Base-by-base conservation (phyloP, 2,113 vertebrate genomes). In the Rhinopithecus roxellana region DNA sequence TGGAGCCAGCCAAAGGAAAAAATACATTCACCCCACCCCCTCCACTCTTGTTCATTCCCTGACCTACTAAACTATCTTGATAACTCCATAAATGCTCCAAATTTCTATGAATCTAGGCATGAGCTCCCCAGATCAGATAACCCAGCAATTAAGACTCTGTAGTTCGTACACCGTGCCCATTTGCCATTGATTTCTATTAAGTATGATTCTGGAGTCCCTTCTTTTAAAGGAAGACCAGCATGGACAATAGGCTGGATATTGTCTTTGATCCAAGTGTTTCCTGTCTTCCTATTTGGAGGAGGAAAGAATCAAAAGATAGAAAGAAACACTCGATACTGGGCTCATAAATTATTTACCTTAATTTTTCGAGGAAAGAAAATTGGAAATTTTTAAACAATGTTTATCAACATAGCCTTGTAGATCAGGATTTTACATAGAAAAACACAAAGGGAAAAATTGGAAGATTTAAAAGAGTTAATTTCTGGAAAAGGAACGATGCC, bases 31-130 rank as follows among this genome's bases (percentile, higher is more conserved):
- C n/a, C 1, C 18, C 1, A 12, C 12, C 20, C 18, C 30, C 12
- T 64, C 25, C 32, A 45, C 48, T 82, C 12, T 48, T 27, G 16
- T 10, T 43, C 17, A 1, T 32, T 81, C 38, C n/a, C 23, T 59
- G 16, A 23, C 3, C 30, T 14, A 9, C 22, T 30, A 82, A 88
- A 23, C 6, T 18, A 38, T 89, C 35, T 50, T 20, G 2, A 83
- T 87, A 79, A 72, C 57, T 80, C 72, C 6, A 40, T 32, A 17
- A 70, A 78, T 61, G 12, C 5, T 80, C 23, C 48, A 75, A 12
- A 5, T 77, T 91, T 98, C 97, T 61, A 59, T 48, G 94, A 59
- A 85, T 84, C 14, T 57, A 50, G 45, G 5, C 78, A 93, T 89
- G 48, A n/a, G 3, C 40, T 77, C 0, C 8, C 32, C 61, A 40